Evolutionary conservation across 2,888 invertebrate species (phyloP), one percentile per base, ranked within the genome.

Genomic region (Dorcus parallelipipedus): DNA sequence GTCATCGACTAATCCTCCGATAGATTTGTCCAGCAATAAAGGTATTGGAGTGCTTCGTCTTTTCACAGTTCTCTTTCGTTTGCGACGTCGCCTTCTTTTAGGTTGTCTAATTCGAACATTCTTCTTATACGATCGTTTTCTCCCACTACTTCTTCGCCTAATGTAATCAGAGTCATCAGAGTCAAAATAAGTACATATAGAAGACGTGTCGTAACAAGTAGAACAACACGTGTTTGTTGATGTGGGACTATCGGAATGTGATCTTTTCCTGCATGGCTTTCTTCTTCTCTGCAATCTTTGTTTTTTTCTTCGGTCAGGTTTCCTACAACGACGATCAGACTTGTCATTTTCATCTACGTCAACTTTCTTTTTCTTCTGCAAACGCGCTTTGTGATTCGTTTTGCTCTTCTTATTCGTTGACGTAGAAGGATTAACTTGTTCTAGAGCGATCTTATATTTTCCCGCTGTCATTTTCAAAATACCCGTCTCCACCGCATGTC

Each of bases 401-500:
- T 45, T 45, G 17, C 45, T 9, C 20, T 23, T 20, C n/a, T 9
- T 14, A 2, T 45, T 45, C 45, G 17, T 45, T 0, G 26, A 33
- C 26, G 26, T 33, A 6, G 26, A 33, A 33, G 5, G 3, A 6
- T 33, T 33, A 33, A 3, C 26, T 33, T 33, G 26, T 7, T 6
- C 26, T 7, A 42, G 7, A 6, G 38, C 50, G 2, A 60, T 49
- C 47, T 42, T 56, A 17, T 60, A 60, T 54, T 59, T 60, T 4
- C 66, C 66, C 1, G 64, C 63, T 20, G 52, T 57, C 10, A 63
- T 62, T 8, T 50, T 49, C 39, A 66, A 14, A 14, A 63, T 40
- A 5, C 66, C 66, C 9, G 48, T 54, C 1, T 63, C 54, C 1
- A 66, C 54, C 20, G 61, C 67, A 45, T 66, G 63, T 23, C 54